Evolutionary conservation across 2,113 vertebrate species (phyloP).

Genomic region (Halcyon senegalensis): DNA sequence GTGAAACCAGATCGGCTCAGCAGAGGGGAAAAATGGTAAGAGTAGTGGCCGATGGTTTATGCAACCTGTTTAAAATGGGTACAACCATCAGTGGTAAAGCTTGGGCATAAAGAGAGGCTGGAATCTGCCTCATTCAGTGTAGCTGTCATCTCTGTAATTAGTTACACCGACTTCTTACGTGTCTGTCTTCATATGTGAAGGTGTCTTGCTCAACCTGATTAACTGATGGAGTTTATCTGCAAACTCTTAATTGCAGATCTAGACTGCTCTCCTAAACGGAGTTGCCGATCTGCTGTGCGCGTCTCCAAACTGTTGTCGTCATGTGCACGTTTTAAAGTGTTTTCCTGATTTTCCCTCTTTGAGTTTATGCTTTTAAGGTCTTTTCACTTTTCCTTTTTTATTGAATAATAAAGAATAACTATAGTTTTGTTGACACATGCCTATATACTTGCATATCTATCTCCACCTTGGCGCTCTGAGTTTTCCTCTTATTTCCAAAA

Average conservation of each 20-base stretch:
- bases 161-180: not conserved
- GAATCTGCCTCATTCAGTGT: not conserved
- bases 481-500: not conserved
- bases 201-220: not conserved
- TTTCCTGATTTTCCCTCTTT: not conserved
- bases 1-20: slow-evolving; percentile 96
- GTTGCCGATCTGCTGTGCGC: not conserved
- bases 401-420: not conserved
- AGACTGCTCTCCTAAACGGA: not conserved
- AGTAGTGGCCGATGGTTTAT: not conserved
- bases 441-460: not conserved
- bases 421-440: not conserved
- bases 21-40: slow-evolving; percentile 97
- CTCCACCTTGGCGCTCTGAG: not conserved
- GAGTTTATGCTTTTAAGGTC: not conserved
- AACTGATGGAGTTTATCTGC: not conserved
- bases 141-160: not conserved
- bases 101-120: not conserved
- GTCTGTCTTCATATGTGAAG: not conserved
- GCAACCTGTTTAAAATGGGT: not conserved
- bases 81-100: not conserved
- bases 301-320: not conserved
- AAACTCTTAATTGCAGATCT: not conserved
- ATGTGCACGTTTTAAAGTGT: not conserved
- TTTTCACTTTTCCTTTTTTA: not conserved